Percentiles rank a stretch among this genome's conserved stretches.
phyloP scores from a whole-genome alignment of 2,888 invertebrate genomes.

The Chironomus tentans region DNA sequence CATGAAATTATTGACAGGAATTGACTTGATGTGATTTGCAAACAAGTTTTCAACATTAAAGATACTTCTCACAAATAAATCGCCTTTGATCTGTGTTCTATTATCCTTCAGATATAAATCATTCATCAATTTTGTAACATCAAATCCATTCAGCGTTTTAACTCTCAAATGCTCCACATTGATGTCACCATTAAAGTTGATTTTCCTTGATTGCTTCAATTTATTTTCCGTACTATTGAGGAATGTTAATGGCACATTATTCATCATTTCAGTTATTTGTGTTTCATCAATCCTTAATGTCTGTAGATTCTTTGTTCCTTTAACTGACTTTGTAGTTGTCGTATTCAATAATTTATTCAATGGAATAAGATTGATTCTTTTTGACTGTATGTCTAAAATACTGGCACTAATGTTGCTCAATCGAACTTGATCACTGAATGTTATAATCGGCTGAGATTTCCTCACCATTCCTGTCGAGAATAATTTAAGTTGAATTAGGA shows the following conservation, averaged over 20 bases:
- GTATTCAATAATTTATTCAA: background rate
- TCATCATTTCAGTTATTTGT: background rate
- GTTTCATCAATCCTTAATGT: background rate
- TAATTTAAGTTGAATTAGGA: no score
- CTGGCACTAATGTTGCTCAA: background rate
- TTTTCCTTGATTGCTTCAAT: background rate
- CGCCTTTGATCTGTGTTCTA: background rate
- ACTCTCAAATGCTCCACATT: slow-evolving; percentile 1
- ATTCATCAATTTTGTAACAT: background rate
- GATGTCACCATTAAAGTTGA: background rate
- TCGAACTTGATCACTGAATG: background rate
- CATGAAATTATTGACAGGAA: background rate
- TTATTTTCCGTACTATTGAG: background rate
- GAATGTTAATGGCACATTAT: background rate
- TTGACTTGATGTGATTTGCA: background rate
- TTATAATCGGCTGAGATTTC: background rate
- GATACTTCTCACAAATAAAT: background rate
- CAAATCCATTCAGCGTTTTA: background rate
- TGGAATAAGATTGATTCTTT: background rate
- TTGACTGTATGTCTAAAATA: background rate
- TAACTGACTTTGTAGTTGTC: background rate
- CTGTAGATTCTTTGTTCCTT: background rate
- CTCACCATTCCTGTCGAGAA: background rate
- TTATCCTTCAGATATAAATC: background rate
- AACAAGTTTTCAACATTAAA: background rate